These are phyloP conservation scores for Promerops cafer DNA, from an alignment of 2,113 vertebrate species.

Conservation along the genomic window DNA sequence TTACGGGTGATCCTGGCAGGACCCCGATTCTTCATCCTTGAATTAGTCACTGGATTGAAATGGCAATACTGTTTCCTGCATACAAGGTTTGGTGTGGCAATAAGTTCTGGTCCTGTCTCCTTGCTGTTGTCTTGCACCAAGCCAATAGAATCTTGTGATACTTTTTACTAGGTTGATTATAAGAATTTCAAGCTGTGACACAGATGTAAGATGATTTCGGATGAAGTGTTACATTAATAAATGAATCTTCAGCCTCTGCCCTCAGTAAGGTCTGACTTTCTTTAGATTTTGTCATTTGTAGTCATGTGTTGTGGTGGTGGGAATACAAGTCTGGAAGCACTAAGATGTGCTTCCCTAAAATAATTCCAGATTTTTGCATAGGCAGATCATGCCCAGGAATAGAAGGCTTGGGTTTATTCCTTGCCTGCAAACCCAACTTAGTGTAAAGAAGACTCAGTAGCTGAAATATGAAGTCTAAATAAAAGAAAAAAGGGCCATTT, in stretches of 20 bases:
- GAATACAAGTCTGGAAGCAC: not conserved
- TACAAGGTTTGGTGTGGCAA: not conserved
- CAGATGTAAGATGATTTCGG: not conserved
- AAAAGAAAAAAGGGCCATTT: not conserved
- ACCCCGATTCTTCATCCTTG: not conserved
- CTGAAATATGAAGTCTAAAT: not conserved
- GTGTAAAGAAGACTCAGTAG: not conserved
- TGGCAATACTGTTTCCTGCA: not conserved
- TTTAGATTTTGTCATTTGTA: constrained; percentile 5
- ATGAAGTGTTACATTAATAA: not conserved
- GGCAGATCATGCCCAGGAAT: not conserved
- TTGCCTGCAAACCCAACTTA: not conserved
- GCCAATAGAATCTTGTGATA: not conserved
- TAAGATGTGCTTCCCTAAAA: not conserved
- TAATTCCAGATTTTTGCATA: not conserved
- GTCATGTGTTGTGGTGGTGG: not conserved
- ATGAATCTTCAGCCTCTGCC: not conserved
- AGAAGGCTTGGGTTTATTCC: not conserved
- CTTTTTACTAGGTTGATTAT: not conserved
- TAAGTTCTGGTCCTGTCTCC: not conserved
- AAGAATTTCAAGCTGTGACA: not conserved
- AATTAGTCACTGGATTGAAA: not conserved
- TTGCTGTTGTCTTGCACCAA: not conserved
- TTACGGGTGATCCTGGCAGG: not conserved
- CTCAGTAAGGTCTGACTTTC: not conserved